Evolutionary conservation across 2,888 invertebrate species (phyloP).

Genomic region (Aphodius sticticus): DNA sequence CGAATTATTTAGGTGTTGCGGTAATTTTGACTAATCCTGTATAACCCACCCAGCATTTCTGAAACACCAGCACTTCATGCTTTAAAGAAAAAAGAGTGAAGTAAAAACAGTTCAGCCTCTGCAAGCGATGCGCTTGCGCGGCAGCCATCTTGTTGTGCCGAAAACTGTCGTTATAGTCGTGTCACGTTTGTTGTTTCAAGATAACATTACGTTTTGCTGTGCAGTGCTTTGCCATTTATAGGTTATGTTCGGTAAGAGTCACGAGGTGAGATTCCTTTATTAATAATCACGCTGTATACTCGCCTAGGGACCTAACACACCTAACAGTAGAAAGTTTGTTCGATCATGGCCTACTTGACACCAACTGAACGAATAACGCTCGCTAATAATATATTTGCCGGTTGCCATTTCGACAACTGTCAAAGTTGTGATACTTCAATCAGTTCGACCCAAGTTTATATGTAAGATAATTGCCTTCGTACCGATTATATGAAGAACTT

Average conservation of each 20-base stretch:
- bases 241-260: not conserved
- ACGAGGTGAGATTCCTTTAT: not conserved
- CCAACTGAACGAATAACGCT: not conserved
- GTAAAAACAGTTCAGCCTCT: not conserved
- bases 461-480: too few relatives aligned
- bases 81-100: not conserved
- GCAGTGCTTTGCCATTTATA: not conserved
- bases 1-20: too few relatives aligned
- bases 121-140: not conserved
- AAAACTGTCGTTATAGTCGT: not conserved
- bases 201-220: not conserved
- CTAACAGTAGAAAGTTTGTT: not conserved
- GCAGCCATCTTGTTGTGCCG: not conserved
- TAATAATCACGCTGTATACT: not conserved
- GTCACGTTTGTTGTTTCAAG: too few relatives aligned
- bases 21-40: too few relatives aligned
- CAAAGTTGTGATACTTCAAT: too few relatives aligned
- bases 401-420: too few relatives aligned
- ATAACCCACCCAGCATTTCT: not conserved
- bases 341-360: not conserved
- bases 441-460: too few relatives aligned
- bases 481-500: too few relatives aligned
- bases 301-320: not conserved
- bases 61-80: not conserved
- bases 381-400: too few relatives aligned